Evolutionary conservation across 2,113 vertebrate genomes (phyloP).

Genomic region (Trematocara nigrifrons): DNA sequence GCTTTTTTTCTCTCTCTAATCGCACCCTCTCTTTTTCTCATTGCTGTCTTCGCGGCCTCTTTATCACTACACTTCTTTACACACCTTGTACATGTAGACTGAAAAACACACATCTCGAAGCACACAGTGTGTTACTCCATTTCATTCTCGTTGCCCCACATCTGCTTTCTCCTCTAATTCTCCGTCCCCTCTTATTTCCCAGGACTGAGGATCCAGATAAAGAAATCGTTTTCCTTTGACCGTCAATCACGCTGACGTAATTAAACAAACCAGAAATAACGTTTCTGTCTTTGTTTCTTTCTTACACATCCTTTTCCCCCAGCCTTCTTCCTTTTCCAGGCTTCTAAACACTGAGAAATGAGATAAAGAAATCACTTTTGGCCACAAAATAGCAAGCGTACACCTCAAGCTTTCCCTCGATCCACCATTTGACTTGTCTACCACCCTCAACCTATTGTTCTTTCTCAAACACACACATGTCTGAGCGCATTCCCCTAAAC

Average conservation of each 20-base stretch:
- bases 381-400: background rate
- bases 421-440: background rate
- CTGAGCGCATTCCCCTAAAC: background rate
- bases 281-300: background rate
- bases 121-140: background rate
- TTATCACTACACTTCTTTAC: conserved; percentile 21
- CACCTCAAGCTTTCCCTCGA: background rate
- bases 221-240: conserved; percentile 22
- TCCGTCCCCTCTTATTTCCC: background rate
- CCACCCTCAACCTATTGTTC: background rate
- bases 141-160: background rate
- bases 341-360: background rate
- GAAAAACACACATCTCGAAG: background rate
- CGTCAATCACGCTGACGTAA: conserved; percentile 16
- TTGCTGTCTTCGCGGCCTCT: conserved; percentile 19
- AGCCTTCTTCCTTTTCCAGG: background rate
- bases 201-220: conserved; percentile 25
- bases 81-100: background rate
- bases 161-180: background rate
- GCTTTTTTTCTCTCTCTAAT: conserved; percentile 20
- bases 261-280: conserved; percentile 32
- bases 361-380: conserved; percentile 21
- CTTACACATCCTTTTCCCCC: background rate
- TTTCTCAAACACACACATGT: background rate
- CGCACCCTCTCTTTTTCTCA: conserved; percentile 30